Percentiles rank a stretch among this genome's conserved stretches.
phyloP scores from a whole-genome alignment of 1,140 invertebrate species.

The Drosophila pseudoobscura region DNA sequence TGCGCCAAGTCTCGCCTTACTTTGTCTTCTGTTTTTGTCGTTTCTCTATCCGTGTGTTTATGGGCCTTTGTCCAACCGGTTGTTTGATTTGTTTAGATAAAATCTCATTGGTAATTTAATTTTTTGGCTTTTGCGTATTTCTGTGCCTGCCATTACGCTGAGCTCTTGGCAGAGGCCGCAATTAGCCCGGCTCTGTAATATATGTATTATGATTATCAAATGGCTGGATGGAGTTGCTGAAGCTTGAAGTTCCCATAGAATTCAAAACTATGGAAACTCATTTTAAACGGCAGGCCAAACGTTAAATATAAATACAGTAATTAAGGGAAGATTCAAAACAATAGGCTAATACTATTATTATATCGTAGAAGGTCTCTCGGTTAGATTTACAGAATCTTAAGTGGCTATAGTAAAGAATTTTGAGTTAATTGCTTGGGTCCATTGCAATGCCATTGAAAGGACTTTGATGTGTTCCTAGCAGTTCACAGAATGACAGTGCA shows the following conservation, averaged over 20 bases:
- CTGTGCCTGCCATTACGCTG: constrained; percentile 18
- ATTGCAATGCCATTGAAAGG: no score
- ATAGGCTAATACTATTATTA: no score
- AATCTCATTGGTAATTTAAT: constrained; percentile 34
- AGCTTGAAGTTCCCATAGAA: constrained; percentile 51
- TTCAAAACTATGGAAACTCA: not conserved
- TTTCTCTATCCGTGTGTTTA: constrained; percentile 27
- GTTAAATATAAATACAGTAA: constrained; percentile 17
- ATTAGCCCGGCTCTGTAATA: constrained; percentile 28
- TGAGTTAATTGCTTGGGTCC: no score
- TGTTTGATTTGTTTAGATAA: constrained; percentile 62
- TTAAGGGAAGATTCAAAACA: not conserved
- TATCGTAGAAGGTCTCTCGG: no score
- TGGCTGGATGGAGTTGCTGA: constrained; percentile 25
- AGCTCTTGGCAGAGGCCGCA: constrained; percentile 1
- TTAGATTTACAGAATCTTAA: no score
- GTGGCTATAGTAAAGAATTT: no score
- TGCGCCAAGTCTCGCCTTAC: constrained; percentile 19
- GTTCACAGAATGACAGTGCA: no score
- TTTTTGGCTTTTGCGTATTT: constrained; percentile 31
- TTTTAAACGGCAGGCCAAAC: not conserved
- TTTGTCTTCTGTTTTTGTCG: constrained; percentile 23
- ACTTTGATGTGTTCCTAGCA: no score
- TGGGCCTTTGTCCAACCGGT: constrained; percentile 61
- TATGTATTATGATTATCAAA: constrained; percentile 26